Percentiles rank a stretch among this genome's conserved stretches.
phyloP scores from a whole-genome alignment of 1,140 invertebrate species.

The Drosophila kikkawai region DNA sequence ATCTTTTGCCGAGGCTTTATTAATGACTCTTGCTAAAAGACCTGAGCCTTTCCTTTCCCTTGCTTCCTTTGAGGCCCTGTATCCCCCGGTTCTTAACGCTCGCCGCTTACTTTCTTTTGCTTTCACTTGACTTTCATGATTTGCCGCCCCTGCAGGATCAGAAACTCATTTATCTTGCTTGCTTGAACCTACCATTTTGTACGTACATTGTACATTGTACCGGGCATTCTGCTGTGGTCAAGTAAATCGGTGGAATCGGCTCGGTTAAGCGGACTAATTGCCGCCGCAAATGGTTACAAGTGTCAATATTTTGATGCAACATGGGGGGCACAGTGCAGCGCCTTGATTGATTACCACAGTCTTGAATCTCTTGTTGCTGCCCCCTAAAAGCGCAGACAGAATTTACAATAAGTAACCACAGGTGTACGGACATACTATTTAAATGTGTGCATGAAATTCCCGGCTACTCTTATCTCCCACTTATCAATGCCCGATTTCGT shows the following conservation, averaged over 20 bases:
- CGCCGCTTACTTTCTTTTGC: slow-evolving; percentile 59
- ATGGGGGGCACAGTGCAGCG: slow-evolving; percentile 11
- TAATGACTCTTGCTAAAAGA: slow-evolving; percentile 69
- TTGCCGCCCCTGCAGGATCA: slow-evolving; percentile 65
- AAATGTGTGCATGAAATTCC: slow-evolving; percentile 1
- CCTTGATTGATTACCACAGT: slow-evolving; percentile 51
- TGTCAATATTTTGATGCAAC: slow-evolving; percentile 76
- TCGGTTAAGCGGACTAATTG: slow-evolving; percentile 74
- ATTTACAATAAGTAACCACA: not conserved
- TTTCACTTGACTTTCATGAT: slow-evolving; percentile 73
- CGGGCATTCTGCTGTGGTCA: slow-evolving; percentile 55
- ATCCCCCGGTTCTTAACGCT: slow-evolving; percentile 33
- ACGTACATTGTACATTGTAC: no score
- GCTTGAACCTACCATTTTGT: slow-evolving; percentile 14
- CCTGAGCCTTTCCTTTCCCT: slow-evolving; percentile 48
- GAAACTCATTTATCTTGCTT: slow-evolving; percentile 71
- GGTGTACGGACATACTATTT: not conserved
- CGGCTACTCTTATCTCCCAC: slow-evolving; percentile 33
- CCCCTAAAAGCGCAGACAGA: not conserved
- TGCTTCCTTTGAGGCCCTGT: slow-evolving; percentile 20
- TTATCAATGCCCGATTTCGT: slow-evolving; percentile 36
- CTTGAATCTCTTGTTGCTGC: slow-evolving; percentile 3
- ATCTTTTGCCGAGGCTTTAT: slow-evolving; percentile 78
- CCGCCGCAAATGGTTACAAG: slow-evolving; percentile 70
- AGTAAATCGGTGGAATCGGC: slow-evolving; percentile 43